These are phyloP conservation scores for Melanotaenia maccullochi DNA, from an alignment of 2,797 vertebrate genomes.

Conservation along the genomic window DNA sequence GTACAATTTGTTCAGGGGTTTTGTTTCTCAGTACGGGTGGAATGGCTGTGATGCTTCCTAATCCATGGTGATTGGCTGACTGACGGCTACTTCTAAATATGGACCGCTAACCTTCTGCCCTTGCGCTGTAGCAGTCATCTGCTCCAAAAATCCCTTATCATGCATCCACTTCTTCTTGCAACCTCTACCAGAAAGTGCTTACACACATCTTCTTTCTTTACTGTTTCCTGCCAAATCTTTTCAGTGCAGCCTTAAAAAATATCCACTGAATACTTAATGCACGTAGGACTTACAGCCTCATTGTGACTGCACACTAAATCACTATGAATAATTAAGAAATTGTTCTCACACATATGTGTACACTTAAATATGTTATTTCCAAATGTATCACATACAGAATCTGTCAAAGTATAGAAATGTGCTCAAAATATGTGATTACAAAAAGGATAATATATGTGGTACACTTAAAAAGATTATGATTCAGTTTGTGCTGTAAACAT, in stretches of 20 bases:
- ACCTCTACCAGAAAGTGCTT: neutral
- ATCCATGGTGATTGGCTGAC: slow-evolving; percentile 66
- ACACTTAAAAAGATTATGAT: neutral
- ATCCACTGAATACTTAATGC: slow-evolving; percentile 37
- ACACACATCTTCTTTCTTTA: slow-evolving; percentile 7
- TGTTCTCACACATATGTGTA: neutral
- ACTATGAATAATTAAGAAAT: slow-evolving; percentile 14
- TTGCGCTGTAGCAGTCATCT: slow-evolving; percentile 47
- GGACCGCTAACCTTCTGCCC: slow-evolving; percentile 61
- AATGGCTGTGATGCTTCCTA: slow-evolving; percentile 61
- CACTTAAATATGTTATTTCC: neutral
- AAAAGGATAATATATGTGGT: neutral
- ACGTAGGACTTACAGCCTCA: slow-evolving; percentile 14
- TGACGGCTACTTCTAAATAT: slow-evolving; percentile 54
- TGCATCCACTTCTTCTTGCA: slow-evolving; percentile 19
- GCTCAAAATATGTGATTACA: neutral
- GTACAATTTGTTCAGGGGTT: slow-evolving; percentile 56
- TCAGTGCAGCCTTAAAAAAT: slow-evolving; percentile 4
- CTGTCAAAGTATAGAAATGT: neutral
- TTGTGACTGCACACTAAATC: slow-evolving; percentile 10
- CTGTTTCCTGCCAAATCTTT: slow-evolving; percentile 43
- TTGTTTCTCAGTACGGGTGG: slow-evolving; percentile 50
- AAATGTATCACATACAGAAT: slow-evolving; percentile 8
- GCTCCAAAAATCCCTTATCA: slow-evolving; percentile 44
- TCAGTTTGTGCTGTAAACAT: neutral